phyloP scores from a whole-genome alignment of 2,113 vertebrate species.

The Silurus asotus region DNA sequence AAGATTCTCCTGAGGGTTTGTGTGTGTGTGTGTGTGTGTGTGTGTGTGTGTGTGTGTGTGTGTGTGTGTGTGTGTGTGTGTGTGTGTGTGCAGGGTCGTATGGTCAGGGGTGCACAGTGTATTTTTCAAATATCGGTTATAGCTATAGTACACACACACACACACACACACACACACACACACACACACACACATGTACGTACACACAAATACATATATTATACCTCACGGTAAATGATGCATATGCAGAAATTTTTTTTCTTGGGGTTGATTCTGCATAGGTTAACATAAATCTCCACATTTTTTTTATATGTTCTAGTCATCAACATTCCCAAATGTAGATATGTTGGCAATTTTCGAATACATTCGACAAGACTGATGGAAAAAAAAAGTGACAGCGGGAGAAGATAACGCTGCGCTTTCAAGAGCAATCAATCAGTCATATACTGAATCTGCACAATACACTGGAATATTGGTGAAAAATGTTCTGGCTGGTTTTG shows the following conservation, averaged over 20 bases:
- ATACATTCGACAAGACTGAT: not conserved
- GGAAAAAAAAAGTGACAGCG: not conserved
- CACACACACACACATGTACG: too few relatives aligned
- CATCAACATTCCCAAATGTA: not conserved
- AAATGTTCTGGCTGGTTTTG: not conserved
- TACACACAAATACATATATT: not conserved
- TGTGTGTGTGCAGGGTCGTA: too few relatives aligned
- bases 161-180: not conserved
- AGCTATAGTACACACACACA: too few relatives aligned
- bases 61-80: too few relatives aligned
- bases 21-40: not conserved
- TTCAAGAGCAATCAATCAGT: not conserved
- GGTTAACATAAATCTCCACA: slow-evolving; percentile 18
- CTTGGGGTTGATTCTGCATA: not conserved
- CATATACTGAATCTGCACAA: not conserved
- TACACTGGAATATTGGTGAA: not conserved
- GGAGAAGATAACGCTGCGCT: not conserved
- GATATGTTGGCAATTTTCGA: slow-evolving; percentile 3
- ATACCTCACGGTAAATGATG: not conserved
- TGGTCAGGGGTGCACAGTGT: too few relatives aligned
- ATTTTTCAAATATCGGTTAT: too few relatives aligned
- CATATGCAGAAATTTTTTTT: not conserved
- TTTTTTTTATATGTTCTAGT: not conserved
- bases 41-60: not conserved
- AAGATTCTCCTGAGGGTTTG: too few relatives aligned